Conservation (phyloP, 2,888 invertebrate species). For the Lepidochrysops patricia region DNA sequence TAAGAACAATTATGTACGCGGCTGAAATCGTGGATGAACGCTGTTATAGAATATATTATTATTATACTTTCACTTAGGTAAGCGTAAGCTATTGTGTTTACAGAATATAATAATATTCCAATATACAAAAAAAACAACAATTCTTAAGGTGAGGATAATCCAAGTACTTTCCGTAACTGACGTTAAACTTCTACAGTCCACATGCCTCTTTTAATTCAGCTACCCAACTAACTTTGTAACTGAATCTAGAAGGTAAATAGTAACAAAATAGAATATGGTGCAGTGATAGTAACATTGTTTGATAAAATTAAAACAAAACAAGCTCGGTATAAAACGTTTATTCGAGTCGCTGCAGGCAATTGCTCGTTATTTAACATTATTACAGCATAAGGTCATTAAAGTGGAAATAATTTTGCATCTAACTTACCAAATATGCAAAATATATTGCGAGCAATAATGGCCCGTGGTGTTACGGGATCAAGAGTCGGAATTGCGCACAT, state of each 20-base stretch:
- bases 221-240: not conserved
- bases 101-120: too few species aligned
- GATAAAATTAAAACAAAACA: constrained; percentile 19
- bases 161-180: too few species aligned
- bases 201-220: too few species aligned
- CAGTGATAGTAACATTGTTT: not conserved
- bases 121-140: too few species aligned
- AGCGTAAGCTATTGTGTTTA: too few species aligned
- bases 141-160: too few species aligned
- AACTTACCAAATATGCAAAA: constrained; percentile 19
- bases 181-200: too few species aligned
- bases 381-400: constrained; percentile 26
- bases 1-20: too few species aligned
- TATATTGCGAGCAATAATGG: constrained; percentile 14
- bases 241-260: not conserved
- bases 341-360: constrained; percentile 23
- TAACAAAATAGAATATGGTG: not conserved
- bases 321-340: constrained; percentile 21
- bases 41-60: too few species aligned
- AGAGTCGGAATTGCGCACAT: constrained; percentile 14
- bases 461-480: not conserved
- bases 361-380: constrained; percentile 27
- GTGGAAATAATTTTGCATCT: constrained; percentile 28
- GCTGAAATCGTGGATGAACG: too few species aligned
- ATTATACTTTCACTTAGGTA: too few species aligned